phyloP scores from a whole-genome alignment of 2,113 vertebrate genomes.

The Amazona guildingii region DNA sequence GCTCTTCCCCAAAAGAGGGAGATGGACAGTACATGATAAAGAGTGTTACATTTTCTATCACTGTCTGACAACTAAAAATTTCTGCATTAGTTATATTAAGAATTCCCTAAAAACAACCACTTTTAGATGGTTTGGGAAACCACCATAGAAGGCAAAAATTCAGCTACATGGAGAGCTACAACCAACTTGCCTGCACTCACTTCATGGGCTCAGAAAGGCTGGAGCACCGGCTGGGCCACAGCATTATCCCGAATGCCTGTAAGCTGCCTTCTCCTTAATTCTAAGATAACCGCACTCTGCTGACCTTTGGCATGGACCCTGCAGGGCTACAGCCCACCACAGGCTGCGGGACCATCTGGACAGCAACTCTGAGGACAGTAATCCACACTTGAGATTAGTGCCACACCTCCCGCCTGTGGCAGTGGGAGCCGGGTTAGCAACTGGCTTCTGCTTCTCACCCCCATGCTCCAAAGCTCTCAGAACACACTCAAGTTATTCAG shows the following conservation, averaged over 20 bases:
- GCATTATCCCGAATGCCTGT: not conserved
- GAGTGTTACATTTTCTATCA: not conserved
- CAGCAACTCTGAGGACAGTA: constrained; percentile 9
- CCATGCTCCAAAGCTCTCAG: not conserved
- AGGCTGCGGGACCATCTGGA: constrained; percentile 36
- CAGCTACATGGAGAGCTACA: too few relatives aligned
- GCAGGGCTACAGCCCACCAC: not conserved
- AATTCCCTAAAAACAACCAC: not conserved
- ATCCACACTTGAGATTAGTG: constrained; percentile 11
- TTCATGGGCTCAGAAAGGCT: not conserved
- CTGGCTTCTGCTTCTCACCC: not conserved
- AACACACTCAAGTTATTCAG: not conserved
- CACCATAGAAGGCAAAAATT: not conserved
- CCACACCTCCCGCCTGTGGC: not conserved
- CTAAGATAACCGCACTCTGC: not conserved
- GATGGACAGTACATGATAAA: not conserved
- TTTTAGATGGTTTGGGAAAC: not conserved
- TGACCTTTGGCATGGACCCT: not conserved
- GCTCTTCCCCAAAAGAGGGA: not conserved
- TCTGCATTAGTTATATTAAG: not conserved
- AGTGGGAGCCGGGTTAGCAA: not conserved
- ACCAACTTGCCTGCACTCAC: not conserved
- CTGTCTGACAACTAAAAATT: not conserved
- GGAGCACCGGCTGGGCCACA: not conserved
- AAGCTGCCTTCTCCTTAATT: constrained; percentile 15